These are phyloP conservation scores for Himalopsyche japonica DNA, from an alignment of 2,888 invertebrate genomes.

Conservation along the genomic window DNA sequence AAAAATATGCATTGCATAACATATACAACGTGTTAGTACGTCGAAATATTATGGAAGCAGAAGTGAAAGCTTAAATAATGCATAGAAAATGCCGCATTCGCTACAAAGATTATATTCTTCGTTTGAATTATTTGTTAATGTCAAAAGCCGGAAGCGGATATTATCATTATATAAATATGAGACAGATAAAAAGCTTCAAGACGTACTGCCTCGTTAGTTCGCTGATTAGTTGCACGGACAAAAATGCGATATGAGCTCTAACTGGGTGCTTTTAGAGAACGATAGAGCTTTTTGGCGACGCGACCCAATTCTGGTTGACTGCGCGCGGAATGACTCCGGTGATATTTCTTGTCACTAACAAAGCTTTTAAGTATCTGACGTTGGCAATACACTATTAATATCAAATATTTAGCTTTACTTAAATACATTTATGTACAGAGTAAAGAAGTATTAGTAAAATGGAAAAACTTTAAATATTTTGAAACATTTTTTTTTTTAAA, in stretches of 20 bases:
- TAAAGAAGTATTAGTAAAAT: too few species aligned
- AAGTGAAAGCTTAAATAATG: too few species aligned
- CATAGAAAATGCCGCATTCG: too few species aligned
- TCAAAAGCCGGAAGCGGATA: background rate
- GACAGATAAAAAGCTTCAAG: constrained; percentile 14
- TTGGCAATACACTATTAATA: background rate
- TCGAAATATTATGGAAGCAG: too few species aligned
- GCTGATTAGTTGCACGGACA: constrained; percentile 33
- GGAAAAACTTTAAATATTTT: too few species aligned
- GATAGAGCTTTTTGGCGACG: background rate
- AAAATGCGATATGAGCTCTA: constrained; percentile 27
- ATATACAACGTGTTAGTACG: too few species aligned
- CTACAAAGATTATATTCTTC: too few species aligned
- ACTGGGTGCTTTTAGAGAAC: background rate
- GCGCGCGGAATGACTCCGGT: background rate
- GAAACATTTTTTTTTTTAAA: too few species aligned
- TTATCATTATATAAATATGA: background rate
- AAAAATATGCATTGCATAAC: too few species aligned
- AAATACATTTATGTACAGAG: too few species aligned
- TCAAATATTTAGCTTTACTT: background rate
- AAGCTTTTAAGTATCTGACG: background rate
- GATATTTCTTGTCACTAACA: background rate
- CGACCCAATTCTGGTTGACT: background rate
- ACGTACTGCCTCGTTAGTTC: constrained; percentile 34
- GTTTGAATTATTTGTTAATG: background rate